Evolutionary conservation across 2,888 invertebrate genomes (phyloP).

Genomic region (Belgica antarctica): DNA sequence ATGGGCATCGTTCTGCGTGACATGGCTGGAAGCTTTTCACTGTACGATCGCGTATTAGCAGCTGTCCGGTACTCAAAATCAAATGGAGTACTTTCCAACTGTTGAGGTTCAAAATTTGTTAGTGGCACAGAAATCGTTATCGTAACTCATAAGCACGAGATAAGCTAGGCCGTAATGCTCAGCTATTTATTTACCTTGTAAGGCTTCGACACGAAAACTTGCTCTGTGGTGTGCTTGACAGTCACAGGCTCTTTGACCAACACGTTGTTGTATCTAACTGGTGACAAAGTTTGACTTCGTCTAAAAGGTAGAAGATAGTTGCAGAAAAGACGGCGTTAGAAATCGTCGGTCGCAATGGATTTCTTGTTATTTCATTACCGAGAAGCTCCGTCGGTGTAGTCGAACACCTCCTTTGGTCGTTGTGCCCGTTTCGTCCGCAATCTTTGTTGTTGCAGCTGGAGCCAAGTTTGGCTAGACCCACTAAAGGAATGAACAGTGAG

Average conservation of each 20-base stretch:
- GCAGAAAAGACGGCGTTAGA: neutral
- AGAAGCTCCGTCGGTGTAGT: constrained; percentile 65
- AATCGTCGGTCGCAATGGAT: too few species aligned
- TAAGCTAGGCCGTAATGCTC: neutral
- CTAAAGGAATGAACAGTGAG: constrained; percentile 46
- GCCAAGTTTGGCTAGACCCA: constrained; percentile 68
- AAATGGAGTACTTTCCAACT: constrained; percentile 32
- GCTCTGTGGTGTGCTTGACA: constrained; percentile 31
- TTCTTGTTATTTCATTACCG: constrained; percentile 36
- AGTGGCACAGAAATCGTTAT: constrained; percentile 2
- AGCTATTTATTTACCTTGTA: constrained; percentile 33
- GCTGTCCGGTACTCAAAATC: constrained; percentile 30
- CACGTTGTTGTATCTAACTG: constrained; percentile 31
- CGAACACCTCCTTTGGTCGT: constrained; percentile 67
- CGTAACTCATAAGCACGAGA: neutral
- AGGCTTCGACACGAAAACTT: constrained; percentile 27
- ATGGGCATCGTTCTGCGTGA: constrained; percentile 31
- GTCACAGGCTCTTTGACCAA: constrained; percentile 36
- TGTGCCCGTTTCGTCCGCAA: constrained; percentile 73
- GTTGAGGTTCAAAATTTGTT: constrained; percentile 4
- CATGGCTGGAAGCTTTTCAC: constrained; percentile 10
- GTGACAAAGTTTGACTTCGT: constrained; percentile 43
- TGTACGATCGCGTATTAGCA: constrained; percentile 13
- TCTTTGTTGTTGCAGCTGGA: constrained; percentile 79
- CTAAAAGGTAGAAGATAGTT: too few species aligned